Evolutionary conservation across 2,888 invertebrate species (phyloP).

Genomic region (Schizaphis graminum): DNA sequence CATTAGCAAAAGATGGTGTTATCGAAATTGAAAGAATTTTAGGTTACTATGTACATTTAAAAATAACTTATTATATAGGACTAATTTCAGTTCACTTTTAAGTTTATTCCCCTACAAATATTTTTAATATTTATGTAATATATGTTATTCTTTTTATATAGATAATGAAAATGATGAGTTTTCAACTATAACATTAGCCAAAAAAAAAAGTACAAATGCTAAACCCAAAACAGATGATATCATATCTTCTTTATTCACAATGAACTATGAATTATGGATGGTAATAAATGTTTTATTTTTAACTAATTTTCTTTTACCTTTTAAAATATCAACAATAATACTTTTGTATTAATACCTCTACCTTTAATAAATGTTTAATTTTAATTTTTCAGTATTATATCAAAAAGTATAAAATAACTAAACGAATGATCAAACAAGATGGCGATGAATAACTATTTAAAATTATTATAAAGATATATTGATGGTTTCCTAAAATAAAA

Average conservation of each 20-base stretch:
- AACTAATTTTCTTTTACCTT: not conserved
- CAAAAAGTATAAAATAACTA: constrained; percentile 12
- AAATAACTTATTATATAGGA: not conserved
- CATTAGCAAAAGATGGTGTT: not conserved
- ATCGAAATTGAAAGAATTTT: not conserved
- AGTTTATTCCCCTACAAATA: not conserved
- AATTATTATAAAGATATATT: not conserved
- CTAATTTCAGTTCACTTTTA: not conserved
- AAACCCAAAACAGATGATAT: not conserved
- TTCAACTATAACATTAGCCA: not conserved
- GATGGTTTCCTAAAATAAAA: not conserved
- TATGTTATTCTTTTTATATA: not conserved
- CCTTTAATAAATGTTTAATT: not conserved
- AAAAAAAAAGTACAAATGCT: not conserved
- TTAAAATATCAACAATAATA: not conserved
- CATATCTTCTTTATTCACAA: constrained; percentile 5
- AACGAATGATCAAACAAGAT: constrained; percentile 20
- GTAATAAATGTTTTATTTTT: constrained; percentile 27
- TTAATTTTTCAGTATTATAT: constrained; percentile 40
- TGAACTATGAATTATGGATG: constrained; percentile 33
- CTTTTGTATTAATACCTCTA: not conserved
- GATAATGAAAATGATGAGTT: not conserved
- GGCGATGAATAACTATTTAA: not conserved
- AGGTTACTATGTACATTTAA: not conserved
- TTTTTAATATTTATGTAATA: not conserved